Evolutionary conservation across 2,888 invertebrate genomes (phyloP).

Genomic region (Nycteola revayana): DNA sequence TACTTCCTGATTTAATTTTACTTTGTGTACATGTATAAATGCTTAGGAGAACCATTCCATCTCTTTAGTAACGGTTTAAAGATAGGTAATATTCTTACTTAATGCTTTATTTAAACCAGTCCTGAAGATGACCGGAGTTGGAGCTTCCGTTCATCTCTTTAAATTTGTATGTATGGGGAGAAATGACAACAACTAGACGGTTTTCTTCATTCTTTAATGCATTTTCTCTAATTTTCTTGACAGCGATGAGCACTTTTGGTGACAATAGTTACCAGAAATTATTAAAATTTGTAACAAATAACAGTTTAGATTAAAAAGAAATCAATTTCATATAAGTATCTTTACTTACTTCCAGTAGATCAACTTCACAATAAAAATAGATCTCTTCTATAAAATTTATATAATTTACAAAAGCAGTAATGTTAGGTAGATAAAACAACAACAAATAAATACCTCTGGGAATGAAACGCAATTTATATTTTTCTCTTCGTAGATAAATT

Average conservation of each 20-base stretch:
- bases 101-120: too few relatives aligned
- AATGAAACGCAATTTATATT: conserved; percentile 70
- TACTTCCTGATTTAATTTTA: too few relatives aligned
- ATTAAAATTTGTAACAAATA: conserved; percentile 72
- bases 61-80: too few relatives aligned
- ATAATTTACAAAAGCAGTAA: conserved; percentile 78
- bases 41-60: too few relatives aligned
- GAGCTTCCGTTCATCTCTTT: too few relatives aligned
- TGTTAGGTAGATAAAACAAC: conserved; percentile 69
- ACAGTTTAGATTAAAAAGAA: conserved; percentile 71
- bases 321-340: conserved; percentile 62
- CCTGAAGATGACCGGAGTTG: too few relatives aligned
- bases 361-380: conserved; percentile 81
- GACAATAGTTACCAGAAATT: conserved; percentile 83
- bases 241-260: conserved; percentile 88
- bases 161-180: too few relatives aligned
- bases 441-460: conserved; percentile 77
- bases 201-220: conserved; percentile 82
- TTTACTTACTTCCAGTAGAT: conserved; percentile 67
- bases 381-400: conserved; percentile 82
- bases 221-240: conserved; percentile 83
- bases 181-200: conserved; percentile 39
- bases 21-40: too few relatives aligned
- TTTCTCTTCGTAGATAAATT: conserved; percentile 74
- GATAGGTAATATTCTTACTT: too few relatives aligned